Base-by-base conservation (phyloP, 2,113 vertebrate species). In the Xyliphius kryptos region DNA sequence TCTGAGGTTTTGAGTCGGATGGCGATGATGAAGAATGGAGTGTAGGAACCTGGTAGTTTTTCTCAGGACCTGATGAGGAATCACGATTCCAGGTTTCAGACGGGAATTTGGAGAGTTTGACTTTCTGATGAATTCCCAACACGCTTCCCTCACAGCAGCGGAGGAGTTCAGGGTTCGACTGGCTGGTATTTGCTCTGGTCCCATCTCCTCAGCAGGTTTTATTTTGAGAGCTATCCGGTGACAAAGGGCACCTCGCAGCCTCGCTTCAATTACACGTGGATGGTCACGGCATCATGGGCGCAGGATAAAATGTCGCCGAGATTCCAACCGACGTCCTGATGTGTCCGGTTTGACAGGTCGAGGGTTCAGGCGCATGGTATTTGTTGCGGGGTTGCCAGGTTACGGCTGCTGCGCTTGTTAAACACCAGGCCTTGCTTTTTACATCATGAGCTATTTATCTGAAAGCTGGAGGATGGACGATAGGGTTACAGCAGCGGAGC, bases 361-460 rank as follows among this genome's bases (percentile, higher is more conserved):
- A 75, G 68, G 17, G 53, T 56, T 60, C 63, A 75, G 82, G 80
- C 92, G 89, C 93, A 90, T 92, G 84, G 79, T 72, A 78, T 77
- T 66, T 70, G 67, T 79, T 73, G 81, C 69, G 75, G 82, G 71
- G 82, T 88, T 85, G 79, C 86, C 62, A 60, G 10, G 64, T 83
- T 76, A 84, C 84, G 75, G 72, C 81, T 74, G 80, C 81, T 88
- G 82, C 71, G 20, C 89, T 85, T 87, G 76, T 87, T 86, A 86
- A 88, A 91, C 87, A 87, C 79, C 85, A 83, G 81, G 87, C 89
- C 85, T 86, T 82, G 80, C 79, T 90, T 91, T 96, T 82, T 95
- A 97, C 90, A 91, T 96, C 94, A 97, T 95, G 83, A 81, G 81
- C 88, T 91, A 90, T 94, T 94, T 95, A 93, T 96, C 89, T 91